A percentile compares a stretch with the other conserved stretches of the same genome.
Evolutionary conservation across 2,888 invertebrate species (phyloP).

Genomic region (Liopterus haemorrhoidalis): DNA sequence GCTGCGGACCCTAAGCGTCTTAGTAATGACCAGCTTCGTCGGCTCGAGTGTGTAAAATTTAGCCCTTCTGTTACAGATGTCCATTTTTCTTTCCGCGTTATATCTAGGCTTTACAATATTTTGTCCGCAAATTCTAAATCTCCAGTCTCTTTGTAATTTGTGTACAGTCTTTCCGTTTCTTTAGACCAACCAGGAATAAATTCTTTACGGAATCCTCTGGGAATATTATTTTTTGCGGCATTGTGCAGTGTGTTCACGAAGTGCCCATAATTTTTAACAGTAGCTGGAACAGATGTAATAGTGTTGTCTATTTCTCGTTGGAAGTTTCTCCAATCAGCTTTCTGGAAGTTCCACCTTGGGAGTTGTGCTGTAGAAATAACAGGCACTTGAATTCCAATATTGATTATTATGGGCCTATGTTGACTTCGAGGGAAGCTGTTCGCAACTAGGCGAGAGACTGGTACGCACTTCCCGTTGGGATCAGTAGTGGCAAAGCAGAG

Average conservation of each 20-base stretch:
- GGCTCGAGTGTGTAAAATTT: neutral
- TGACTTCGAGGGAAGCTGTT: neutral
- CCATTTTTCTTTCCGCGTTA: neutral
- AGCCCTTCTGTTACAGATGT: neutral
- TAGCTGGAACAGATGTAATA: neutral
- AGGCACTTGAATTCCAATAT: neutral
- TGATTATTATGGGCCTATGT: neutral
- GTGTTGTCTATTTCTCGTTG: neutral
- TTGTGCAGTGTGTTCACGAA: neutral
- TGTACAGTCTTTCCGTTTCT: too few species aligned
- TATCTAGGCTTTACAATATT: too few species aligned
- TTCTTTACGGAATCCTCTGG: slow-evolving; percentile 2
- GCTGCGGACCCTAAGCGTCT: neutral
- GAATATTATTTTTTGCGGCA: neutral
- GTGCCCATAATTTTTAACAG: neutral
- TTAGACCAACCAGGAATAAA: neutral
- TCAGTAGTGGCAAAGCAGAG: neutral
- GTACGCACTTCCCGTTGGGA: neutral
- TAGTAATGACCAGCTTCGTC: neutral
- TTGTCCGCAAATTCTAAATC: too few species aligned
- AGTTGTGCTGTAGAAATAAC: neutral
- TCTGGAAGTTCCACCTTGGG: slow-evolving; percentile 4
- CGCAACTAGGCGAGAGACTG: neutral
- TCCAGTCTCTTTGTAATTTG: too few species aligned
- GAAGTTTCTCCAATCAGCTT: slow-evolving; percentile 4